Percentiles rank a stretch among this genome's conserved stretches.
Conservation (phyloP, 2,888 invertebrate genomes). For the Cryptops parisi region DNA sequence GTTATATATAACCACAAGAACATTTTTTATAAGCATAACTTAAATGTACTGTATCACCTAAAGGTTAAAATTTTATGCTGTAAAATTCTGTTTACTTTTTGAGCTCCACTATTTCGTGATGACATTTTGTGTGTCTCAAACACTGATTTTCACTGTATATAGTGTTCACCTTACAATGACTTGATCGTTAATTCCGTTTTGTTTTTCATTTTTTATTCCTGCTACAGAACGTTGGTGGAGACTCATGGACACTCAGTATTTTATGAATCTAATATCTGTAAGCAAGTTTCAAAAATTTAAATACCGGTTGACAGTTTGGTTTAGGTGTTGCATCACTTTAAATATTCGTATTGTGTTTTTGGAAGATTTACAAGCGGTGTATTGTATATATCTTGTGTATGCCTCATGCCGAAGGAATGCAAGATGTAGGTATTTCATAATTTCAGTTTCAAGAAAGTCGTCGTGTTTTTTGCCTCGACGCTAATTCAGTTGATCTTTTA, state of each 20-base stretch:
- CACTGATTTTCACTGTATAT: too few relatives aligned
- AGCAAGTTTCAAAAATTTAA: constrained; percentile 18
- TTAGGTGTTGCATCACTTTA: too few relatives aligned
- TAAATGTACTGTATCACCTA: too few relatives aligned
- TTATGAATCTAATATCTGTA: constrained; percentile 27
- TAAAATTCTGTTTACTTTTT: too few relatives aligned
- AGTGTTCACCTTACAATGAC: too few relatives aligned
- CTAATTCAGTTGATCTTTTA: not conserved
- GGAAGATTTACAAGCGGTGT: not conserved
- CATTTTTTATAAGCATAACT: too few relatives aligned
- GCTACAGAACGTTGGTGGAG: constrained; percentile 29
- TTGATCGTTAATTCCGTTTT: too few relatives aligned
- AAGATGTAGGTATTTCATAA: not conserved
- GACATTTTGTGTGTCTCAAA: too few relatives aligned
- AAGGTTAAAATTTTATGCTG: too few relatives aligned
- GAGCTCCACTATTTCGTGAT: too few relatives aligned
- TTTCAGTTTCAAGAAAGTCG: not conserved
- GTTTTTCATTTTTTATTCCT: not conserved
- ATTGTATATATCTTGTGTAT: constrained; percentile 1
- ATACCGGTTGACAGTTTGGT: not conserved
- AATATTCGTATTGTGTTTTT: not conserved
- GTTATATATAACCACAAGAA: too few relatives aligned
- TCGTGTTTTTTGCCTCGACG: not conserved
- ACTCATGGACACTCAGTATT: constrained; percentile 23
- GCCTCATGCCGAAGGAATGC: not conserved